Conservation (phyloP, 2,797 vertebrate genomes). For the Mallotus villosus region DNA sequence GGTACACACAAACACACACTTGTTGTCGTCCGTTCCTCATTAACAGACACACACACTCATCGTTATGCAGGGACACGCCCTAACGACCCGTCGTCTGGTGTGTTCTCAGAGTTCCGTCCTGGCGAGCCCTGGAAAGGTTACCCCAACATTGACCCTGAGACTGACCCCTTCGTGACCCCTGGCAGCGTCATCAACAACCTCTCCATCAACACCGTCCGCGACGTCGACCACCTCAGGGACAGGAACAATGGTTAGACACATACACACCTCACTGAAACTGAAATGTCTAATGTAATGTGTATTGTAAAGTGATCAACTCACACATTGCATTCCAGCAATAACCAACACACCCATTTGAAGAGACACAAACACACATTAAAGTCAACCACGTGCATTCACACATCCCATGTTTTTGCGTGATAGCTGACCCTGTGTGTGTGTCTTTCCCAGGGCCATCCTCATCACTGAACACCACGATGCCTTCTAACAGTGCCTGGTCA, state of each 20-base stretch:
- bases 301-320: too few species aligned
- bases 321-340: background rate
- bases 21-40: background rate
- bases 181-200: conserved; percentile 99
- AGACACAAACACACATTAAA: background rate
- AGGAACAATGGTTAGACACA: conserved; percentile 89
- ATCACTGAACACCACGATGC: conserved; percentile 99
- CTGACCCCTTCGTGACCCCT: conserved; percentile 98
- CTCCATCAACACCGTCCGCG: conserved; percentile 98
- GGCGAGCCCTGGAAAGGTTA: conserved; percentile 99
- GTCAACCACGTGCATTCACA: background rate
- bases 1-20: conserved; percentile 69
- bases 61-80: background rate
- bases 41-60: background rate
- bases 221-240: conserved; percentile 99
- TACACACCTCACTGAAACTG: background rate
- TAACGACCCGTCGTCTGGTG: background rate
- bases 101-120: conserved; percentile 90
- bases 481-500: conserved; percentile 99
- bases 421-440: background rate
- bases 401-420: too few species aligned
- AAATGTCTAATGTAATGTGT: background rate
- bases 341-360: background rate
- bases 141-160: conserved; percentile 99
- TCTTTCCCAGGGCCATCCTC: conserved; percentile 90